Evolutionary conservation across 2,797 vertebrate species (phyloP), one percentile per base, ranked within the genome.

Genomic region (Poecile montanus): DNA sequence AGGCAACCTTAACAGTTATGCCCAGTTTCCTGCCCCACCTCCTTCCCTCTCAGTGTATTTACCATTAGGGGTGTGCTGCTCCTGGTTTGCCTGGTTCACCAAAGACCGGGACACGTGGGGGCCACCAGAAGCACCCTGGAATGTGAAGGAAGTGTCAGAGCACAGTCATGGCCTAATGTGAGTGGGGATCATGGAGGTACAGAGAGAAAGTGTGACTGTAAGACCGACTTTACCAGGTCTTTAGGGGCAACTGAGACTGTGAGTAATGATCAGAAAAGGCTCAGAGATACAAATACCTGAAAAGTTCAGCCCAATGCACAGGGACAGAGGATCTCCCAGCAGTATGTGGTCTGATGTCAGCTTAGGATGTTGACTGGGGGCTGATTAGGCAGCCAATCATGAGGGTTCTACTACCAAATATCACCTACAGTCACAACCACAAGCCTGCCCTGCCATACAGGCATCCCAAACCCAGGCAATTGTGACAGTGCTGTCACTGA

Each of bases 31-130:
- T n/a, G 23, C 50, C 66, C 54, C 17, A 2, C 22, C 40, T 38
- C 0, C 0, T 38, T 36, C 85, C 32, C 67, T 58, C 30, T n/a
- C 40, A 23, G 61, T 40, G 4, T 75, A 79, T 93, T 98, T 96
- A 99, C 99, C 98, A 98, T 97, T 97, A 29, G 97, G 95, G 14
- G 91, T 97, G 87, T 98, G 98, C 38, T 83, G 91, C 73, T 98
- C 91, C 5, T 94, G 95, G 44, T 92, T 93, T 1, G 96, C 95
- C 71, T 98, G 97, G 32, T 88, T 95, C 62, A 98, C 91, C 93
- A 98, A 97, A 91, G 97, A 95, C 18, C 93, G 97, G 73, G 96
- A 94, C 30, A 91, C 36, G 9, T 4, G 48, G 45, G 98, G 97
- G 44, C 95, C 97, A 54, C 91, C 91, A 60, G 85, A 94, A 57